Evolutionary conservation across 2,888 invertebrate species (phyloP), one percentile per base, ranked within the genome.

Genomic region (Agriopis leucophaearia): DNA sequence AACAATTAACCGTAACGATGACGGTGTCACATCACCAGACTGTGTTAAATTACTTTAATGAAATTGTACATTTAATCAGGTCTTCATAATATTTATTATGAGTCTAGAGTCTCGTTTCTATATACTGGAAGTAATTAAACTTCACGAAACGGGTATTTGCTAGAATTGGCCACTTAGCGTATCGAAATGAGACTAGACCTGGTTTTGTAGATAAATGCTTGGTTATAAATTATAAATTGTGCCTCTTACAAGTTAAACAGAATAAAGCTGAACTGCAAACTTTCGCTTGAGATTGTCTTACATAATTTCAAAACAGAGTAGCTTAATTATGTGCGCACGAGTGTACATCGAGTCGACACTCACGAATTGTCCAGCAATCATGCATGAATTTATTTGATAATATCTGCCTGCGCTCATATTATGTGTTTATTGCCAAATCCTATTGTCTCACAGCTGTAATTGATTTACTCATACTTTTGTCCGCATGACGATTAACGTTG

Each of bases 281-380:
- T 81, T 79, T 81, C 77, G 60, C 70, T 66, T 50, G 8, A 54
- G 44, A 44, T 35, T 36, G 42, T 57, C 9, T 74, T 70, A 66
- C 67, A 54, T 69, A 65, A 71, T 69, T 54, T 60, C 74, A 65
- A 62, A 78, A 78, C 77, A 78, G 77, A 78, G 76, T 72, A 67
- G 66, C 66, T 78, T 88, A 87, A 88, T 85, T 82, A 83, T 80
- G 84, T 83, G 83, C 87, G 87, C 90, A 90, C 90, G 90, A 91
- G 81, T 87, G 88, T 81, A 83, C 83, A 82, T 81, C 82, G 81
- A 84, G 79, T 81, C 81, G 82, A 84, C 80, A 84, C 83, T 87
- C 90, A 90, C 89, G 90, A 89, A 78, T 84, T 81, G 81, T 79
- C 85, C 84, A 77, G 80, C 78, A 83, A 83, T 83, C 79, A 81